Evolutionary conservation across 1,140 invertebrate species (phyloP).

Genomic region (Ceratosolen fusciceps): DNA sequence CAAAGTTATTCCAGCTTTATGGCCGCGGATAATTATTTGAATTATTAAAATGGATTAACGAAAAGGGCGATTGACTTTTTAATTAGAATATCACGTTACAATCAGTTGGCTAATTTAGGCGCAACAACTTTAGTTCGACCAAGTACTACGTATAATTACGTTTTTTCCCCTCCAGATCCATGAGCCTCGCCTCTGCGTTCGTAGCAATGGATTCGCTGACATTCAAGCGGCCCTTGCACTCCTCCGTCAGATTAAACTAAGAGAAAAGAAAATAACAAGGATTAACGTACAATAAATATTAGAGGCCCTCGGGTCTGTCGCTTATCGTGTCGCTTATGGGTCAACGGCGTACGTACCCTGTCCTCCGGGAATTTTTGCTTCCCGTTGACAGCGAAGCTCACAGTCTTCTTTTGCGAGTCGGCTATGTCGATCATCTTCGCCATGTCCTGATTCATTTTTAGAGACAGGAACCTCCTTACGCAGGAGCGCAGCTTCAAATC

Average conservation of each 20-base stretch:
- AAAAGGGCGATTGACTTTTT: not conserved
- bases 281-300: constrained; percentile 6
- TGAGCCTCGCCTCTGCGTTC: constrained; percentile 53
- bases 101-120: no score
- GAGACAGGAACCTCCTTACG: constrained; percentile 76
- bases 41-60: no score
- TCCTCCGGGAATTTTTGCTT: constrained; percentile 75
- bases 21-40: no score
- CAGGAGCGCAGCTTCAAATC: constrained; percentile 79
- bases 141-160: constrained; percentile 54
- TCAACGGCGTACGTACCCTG: constrained; percentile 60
- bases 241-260: constrained; percentile 53
- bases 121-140: not conserved
- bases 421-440: constrained; percentile 72
- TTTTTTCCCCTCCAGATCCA: constrained; percentile 64
- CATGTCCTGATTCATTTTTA: constrained; percentile 74
- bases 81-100: not conserved
- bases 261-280: not conserved
- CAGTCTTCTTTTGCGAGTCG: constrained; percentile 78
- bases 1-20: no score
- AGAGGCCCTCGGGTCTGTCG: not conserved
- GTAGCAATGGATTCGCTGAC: constrained; percentile 54
- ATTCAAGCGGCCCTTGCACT: constrained; percentile 55
- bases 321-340: not conserved
- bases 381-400: constrained; percentile 80